Base-by-base conservation (phyloP, 2,797 vertebrate genomes). In the Orientallactaga sibirica region DNA sequence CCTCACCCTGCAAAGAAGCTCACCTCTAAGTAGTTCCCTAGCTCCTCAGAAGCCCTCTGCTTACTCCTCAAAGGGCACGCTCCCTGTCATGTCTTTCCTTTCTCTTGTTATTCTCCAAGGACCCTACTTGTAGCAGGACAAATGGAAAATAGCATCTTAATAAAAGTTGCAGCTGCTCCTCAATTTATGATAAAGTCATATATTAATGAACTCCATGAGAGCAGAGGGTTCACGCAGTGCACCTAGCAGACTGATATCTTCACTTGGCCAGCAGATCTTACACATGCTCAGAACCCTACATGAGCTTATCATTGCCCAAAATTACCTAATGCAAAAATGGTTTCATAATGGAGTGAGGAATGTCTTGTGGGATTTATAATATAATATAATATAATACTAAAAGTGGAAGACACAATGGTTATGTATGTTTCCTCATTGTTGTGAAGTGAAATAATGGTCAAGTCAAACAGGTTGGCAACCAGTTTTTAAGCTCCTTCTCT, bases 401-500 rank as follows among this genome's bases (percentile, higher is more conserved):
- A 76, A 66, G 20, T 58, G 66, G 78, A 85, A 64, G 24, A 41
- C 41, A 85, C 61, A 82, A 48, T 10, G 4, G 25, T 16, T 52
- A 2, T 41, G 5, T 64, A 55, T 10, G n/a, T 25, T 82, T 43
- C 48, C 33, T 20, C 3, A 86, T 15, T 52, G 66, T 27, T 5
- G 2, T 76, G 37, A 70, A 82, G 52, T 58, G 43, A 75, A 48
- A 67, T 18, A 29, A 61, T 43, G 22, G 37, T 52, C 9, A 64
- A 64, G 43, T n/a, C 0, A 10, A 77, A 55, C n/a, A 16, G n/a
- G 71, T 24, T 24, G 12, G 22, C 14, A 0, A 12, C n/a, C 67
- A 52, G 8, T 3, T 78, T 95, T 78, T 58, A 25, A 78, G 18
- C 3, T 90, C n/a, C 48, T 94, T 61, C n/a, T 82, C 70, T 90